Evolutionary conservation across 2,113 vertebrate genomes (phyloP).

Genomic region (Pomatorhinus ruficollis): DNA sequence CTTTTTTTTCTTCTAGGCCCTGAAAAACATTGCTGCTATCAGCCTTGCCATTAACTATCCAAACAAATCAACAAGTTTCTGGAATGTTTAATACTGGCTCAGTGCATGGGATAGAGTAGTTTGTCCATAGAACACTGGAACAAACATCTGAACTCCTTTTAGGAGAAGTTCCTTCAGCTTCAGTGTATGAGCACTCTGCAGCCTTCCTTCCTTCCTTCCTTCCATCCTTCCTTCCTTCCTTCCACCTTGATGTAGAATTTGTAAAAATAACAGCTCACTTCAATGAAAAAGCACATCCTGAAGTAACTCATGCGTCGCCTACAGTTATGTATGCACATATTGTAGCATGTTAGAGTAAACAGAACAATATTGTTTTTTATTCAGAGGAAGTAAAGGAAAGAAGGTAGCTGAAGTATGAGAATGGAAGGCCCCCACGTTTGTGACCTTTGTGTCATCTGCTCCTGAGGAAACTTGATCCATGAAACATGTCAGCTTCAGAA

Average conservation of each 20-base stretch:
- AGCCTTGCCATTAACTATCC: constrained; percentile 97
- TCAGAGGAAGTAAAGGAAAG: neutral
- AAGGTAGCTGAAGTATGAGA: constrained; percentile 3
- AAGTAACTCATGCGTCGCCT: constrained; percentile 46
- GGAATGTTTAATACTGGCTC: constrained; percentile 82
- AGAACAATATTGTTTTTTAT: neutral
- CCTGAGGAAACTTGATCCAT: neutral
- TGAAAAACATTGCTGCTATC: constrained; percentile 97
- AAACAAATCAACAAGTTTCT: constrained; percentile 93
- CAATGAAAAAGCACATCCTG: constrained; percentile 41
- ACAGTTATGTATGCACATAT: constrained; percentile 46
- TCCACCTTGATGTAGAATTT: constrained; percentile 56
- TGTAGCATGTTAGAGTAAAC: constrained; percentile 44
- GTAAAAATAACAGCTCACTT: constrained; percentile 53
- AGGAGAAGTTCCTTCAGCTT: constrained; percentile 54
- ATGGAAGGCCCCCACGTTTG: neutral
- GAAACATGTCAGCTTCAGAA: neutral
- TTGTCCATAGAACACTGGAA: constrained; percentile 46
- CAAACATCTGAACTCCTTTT: constrained; percentile 53
- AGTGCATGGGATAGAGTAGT: constrained; percentile 44
- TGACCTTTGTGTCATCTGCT: neutral
- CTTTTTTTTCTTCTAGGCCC: constrained; percentile 78
- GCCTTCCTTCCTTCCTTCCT: constrained; percentile 55
- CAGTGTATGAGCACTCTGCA: constrained; percentile 59
- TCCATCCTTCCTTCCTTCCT: neutral